These are phyloP conservation scores for Malurus elegans DNA, from an alignment of 2,113 vertebrate genomes.

Conservation along the genomic window DNA sequence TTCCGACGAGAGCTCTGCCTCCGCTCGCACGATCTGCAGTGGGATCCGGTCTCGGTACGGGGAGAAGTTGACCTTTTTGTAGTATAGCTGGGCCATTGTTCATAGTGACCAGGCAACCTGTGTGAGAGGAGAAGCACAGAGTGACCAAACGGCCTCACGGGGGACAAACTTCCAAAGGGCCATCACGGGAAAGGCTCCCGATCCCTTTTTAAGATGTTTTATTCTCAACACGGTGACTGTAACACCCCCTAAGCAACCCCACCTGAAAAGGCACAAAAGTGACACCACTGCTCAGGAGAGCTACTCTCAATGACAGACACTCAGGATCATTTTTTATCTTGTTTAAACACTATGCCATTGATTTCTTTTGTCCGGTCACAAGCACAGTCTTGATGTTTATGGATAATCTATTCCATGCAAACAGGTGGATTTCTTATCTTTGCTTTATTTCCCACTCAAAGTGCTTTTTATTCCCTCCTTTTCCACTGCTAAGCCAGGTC, in stretches of 20 bases:
- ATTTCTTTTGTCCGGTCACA: not conserved
- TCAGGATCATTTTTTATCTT: not conserved
- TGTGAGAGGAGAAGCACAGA: not conserved
- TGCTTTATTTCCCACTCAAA: not conserved
- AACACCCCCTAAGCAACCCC: not conserved
- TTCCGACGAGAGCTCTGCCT: constrained; percentile 90
- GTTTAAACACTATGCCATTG: not conserved
- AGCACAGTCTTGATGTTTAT: not conserved
- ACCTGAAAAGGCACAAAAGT: not conserved
- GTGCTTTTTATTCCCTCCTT: not conserved
- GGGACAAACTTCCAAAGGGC: not conserved
- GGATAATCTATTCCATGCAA: not conserved
- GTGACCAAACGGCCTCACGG: not conserved
- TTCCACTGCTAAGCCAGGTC: not conserved
- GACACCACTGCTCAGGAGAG: not conserved
- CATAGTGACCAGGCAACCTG: constrained; percentile 74
- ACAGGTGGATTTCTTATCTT: not conserved
- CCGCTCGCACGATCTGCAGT: constrained; percentile 92
- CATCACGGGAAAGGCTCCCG: accelerated
- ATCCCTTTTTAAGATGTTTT: not conserved
- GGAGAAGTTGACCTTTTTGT: constrained; percentile 95
- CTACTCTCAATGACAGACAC: not conserved
- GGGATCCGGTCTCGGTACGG: constrained; percentile 96
- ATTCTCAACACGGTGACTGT: not conserved
- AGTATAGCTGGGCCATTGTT: constrained; percentile 95